Evolutionary conservation across 2,888 invertebrate species (phyloP).

Genomic region (Cerastoderma edule): DNA sequence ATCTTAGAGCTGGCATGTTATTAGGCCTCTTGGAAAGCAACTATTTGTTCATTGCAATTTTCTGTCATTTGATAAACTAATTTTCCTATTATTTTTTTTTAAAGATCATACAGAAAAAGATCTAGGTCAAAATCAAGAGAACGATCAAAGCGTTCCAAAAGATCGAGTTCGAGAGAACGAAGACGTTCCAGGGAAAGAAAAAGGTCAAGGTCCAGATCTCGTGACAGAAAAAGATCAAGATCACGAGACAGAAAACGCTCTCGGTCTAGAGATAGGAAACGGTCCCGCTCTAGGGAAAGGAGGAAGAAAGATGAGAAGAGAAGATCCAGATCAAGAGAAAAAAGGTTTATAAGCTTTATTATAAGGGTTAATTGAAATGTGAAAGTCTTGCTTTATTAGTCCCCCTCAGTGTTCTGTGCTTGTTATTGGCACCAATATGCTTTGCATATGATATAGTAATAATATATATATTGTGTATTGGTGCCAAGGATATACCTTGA

Average conservation of each 20-base stretch:
- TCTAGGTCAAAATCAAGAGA: slow-evolving; percentile 70
- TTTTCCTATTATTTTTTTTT: too few relatives aligned
- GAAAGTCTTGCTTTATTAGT: too few relatives aligned
- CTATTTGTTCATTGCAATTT: too few relatives aligned
- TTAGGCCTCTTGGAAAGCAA: too few relatives aligned
- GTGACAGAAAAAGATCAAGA: slow-evolving; percentile 73
- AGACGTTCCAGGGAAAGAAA: slow-evolving; percentile 61
- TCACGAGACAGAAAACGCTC: slow-evolving; percentile 72
- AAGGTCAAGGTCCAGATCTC: slow-evolving; percentile 67
- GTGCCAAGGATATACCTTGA: too few relatives aligned
- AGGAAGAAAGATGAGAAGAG: slow-evolving; percentile 58
- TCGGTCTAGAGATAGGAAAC: slow-evolving; percentile 71
- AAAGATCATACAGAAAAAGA: slow-evolving; percentile 74
- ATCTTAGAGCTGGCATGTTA: too few relatives aligned
- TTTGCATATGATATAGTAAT: too few relatives aligned
- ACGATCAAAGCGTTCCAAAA: slow-evolving; percentile 55
- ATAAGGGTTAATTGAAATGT: too few relatives aligned
- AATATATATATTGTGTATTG: too few relatives aligned
- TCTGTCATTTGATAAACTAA: too few relatives aligned
- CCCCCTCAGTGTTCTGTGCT: too few relatives aligned
- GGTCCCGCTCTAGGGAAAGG: slow-evolving; percentile 72
- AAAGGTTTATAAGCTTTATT: background rate
- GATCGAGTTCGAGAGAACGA: slow-evolving; percentile 51
- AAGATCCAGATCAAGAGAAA: slow-evolving; percentile 56
- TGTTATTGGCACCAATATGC: too few relatives aligned